Percentiles rank a stretch among this genome's conserved stretches.
Evolutionary conservation across 35 echinoderm and acorn worm species (phyloP).

Genomic region (Nesometra sesokonis): DNA sequence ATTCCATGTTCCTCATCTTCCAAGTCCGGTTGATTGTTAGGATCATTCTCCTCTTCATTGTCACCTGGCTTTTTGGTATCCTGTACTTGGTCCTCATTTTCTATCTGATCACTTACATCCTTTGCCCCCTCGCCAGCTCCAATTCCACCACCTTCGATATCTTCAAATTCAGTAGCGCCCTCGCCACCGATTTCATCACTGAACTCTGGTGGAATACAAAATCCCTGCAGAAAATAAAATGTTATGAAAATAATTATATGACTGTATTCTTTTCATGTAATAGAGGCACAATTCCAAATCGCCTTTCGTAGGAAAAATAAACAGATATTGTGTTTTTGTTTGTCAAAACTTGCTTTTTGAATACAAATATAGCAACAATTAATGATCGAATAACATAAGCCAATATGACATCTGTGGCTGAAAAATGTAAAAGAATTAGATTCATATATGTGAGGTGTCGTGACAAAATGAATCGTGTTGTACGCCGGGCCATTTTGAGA

Average conservation of each 20-base stretch:
- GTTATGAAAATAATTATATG: background rate
- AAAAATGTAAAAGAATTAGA: no score
- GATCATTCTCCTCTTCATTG: slow-evolving; percentile 33
- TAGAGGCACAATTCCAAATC: no score
- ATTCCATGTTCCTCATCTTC: slow-evolving; percentile 93
- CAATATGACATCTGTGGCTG: no score
- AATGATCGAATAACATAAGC: no score
- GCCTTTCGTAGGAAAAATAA: no score
- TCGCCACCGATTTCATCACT: slow-evolving; percentile 74
- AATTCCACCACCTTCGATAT: slow-evolving; percentile 82
- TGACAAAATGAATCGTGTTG: no score
- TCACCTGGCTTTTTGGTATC: slow-evolving; percentile 55
- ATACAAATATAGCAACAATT: no score
- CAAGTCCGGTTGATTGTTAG: slow-evolving; percentile 44
- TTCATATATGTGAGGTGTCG: no score
- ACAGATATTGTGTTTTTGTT: no score
- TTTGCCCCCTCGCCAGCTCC: slow-evolving; percentile 88
- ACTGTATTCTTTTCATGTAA: no score
- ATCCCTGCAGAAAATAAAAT: slow-evolving; percentile 37
- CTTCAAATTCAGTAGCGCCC: slow-evolving; percentile 89
- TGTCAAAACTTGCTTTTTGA: no score
- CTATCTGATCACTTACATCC: slow-evolving; percentile 98
- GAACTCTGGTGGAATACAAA: slow-evolving; percentile 85
- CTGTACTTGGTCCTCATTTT: slow-evolving; percentile 98
- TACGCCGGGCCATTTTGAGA: no score